phyloP scores from a whole-genome alignment of 1,140 invertebrate genomes.

The Rhopalosiphum maidis region DNA sequence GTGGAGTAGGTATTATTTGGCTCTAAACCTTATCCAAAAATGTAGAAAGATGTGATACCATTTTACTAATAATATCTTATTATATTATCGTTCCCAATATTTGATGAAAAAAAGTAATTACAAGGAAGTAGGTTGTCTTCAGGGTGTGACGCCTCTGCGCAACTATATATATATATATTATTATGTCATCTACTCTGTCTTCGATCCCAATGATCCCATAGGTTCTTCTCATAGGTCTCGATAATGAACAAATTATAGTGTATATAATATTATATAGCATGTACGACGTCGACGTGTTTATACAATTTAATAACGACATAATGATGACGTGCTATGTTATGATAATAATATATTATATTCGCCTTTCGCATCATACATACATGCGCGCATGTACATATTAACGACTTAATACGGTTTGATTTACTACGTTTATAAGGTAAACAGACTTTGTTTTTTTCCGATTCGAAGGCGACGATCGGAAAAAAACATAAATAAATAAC shows the following conservation, averaged over 20 bases:
- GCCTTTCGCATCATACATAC: background rate
- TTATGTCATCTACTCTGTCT: background rate
- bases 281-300: background rate
- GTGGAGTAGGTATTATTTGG: no score
- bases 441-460: conserved; percentile 19
- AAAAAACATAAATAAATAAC: conserved; percentile 43
- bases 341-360: conserved; percentile 10
- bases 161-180: background rate
- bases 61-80: no score
- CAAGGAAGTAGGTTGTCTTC: background rate
- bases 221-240: background rate
- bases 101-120: background rate
- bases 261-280: background rate
- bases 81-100: background rate
- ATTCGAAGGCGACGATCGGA: background rate
- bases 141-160: background rate
- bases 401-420: conserved; percentile 19
- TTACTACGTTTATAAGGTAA: background rate
- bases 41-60: no score
- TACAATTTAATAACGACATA: conserved; percentile 8
- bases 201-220: background rate
- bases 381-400: background rate
- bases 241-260: conserved; percentile 15
- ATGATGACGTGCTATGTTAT: background rate
- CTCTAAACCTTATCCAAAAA: no score